Evolutionary conservation across 64 coral and sea anemone species (phyloP).

Genomic region (Porites lutea): DNA sequence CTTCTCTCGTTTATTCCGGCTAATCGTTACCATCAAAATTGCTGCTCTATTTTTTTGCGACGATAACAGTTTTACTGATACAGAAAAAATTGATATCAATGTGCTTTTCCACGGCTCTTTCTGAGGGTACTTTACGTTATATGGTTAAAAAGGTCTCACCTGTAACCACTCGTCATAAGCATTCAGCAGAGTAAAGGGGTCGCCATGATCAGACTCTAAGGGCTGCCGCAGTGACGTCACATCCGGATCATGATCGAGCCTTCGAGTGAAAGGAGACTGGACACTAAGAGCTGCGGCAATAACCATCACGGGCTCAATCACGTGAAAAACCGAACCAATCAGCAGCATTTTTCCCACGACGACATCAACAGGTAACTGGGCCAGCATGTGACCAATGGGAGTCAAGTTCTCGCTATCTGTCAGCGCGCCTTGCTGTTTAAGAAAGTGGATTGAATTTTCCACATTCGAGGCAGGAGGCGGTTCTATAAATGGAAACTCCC

Average conservation of each 20-base stretch:
- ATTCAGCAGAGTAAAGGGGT: slow-evolving; percentile 96
- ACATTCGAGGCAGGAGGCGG: slow-evolving; percentile 88
- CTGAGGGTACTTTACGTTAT: no score
- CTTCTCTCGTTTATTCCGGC: no score
- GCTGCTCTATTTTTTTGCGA: no score
- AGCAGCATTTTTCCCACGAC: slow-evolving; percentile 99
- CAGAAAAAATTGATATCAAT: no score
- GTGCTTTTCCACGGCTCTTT: no score
- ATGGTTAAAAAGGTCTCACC: slow-evolving; percentile 6
- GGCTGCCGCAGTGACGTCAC: slow-evolving; percentile 79
- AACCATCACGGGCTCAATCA: slow-evolving; percentile 92
- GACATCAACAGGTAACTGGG: slow-evolving; percentile 92
- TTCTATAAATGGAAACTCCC: slow-evolving; percentile 94
- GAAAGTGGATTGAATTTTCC: slow-evolving; percentile 90
- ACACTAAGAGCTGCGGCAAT: slow-evolving; percentile 97
- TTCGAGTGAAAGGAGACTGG: slow-evolving; percentile 95
- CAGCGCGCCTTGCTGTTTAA: slow-evolving; percentile 92
- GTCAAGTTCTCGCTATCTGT: slow-evolving; percentile 62
- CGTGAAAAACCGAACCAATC: slow-evolving; percentile 97
- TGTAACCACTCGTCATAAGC: slow-evolving; percentile 98
- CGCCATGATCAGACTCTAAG: slow-evolving; percentile 96
- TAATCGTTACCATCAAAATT: no score
- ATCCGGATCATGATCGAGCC: slow-evolving; percentile 91
- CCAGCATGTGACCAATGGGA: slow-evolving; percentile 84
- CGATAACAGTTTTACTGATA: no score